Evolutionary conservation across 2,797 vertebrate species (phyloP), one percentile per base, ranked within the genome.

Genomic region (Myoxocephalus aenaeus): DNA sequence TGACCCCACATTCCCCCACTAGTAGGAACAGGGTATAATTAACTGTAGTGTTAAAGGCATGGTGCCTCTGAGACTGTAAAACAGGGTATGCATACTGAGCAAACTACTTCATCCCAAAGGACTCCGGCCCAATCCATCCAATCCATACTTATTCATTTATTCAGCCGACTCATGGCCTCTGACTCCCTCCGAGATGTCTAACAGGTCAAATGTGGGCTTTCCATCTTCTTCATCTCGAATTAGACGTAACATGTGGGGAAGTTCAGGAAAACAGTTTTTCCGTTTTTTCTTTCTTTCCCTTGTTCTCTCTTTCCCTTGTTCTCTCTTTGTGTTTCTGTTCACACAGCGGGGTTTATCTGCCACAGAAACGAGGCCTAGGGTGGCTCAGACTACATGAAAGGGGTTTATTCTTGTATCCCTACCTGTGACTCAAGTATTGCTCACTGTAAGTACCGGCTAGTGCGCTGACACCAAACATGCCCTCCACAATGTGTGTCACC

Each of bases 91-190:
- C 90, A 92, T 92, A 90, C 88, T 81, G 87, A 91, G 84, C 86
- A 89, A 91, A 88, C 82, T 66, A 64, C 82, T 82, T 86, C 25
- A 86, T 90, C 87, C 90, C 91, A 66, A 79, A 81, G 83, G 89
- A 79, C 81, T 89, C 75, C 65, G 73, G 75, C 62, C 85, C 80
- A 80, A 86, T 91, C 85, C 66, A 86, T 83, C 10, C 59, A 50
- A 91, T 90, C 88, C 80, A 87, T 91, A 91, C 79, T 88, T 85
- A 91, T 91, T 89, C 83, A 88, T 89, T 91, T 91, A 92, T 92
- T 90, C 84, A 77, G 75, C 70, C 42, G 14, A 81, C 75, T 88
- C 79, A 38, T 80, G 82, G 79, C 75, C 77, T 79, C 57, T 32
- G 84, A 77, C 75, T 86, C 79, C 65, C 79, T 68, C 20, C 13